A percentile compares a stretch with the other conserved stretches of the same genome.
phyloP scores from a whole-genome alignment of 2,888 invertebrate genomes.

The Serrognathus titanus region DNA sequence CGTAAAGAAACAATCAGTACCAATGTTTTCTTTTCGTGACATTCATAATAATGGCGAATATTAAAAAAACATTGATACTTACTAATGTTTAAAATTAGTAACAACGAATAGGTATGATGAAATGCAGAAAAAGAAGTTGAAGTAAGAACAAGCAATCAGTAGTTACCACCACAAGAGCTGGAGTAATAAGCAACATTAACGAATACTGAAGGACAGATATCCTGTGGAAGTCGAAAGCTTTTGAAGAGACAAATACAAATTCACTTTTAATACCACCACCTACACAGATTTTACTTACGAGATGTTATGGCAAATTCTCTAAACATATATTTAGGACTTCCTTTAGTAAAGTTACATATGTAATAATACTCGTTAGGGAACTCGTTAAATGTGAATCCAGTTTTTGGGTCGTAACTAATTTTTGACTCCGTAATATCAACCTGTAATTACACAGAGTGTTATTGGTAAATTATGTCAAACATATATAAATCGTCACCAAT shows the following conservation, averaged over 20 bases:
- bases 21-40: too few species aligned
- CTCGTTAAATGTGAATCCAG: neutral
- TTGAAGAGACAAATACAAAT: neutral
- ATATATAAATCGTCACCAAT: neutral
- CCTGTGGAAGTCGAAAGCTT: neutral
- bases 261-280: neutral
- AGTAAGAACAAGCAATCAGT: neutral
- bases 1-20: too few species aligned
- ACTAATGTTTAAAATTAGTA: too few species aligned
- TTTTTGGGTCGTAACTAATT: neutral
- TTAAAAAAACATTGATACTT: too few species aligned
- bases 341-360: neutral
- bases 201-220: neutral
- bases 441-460: neutral
- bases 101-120: too few species aligned
- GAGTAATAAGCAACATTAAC: neutral
- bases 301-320: too few species aligned
- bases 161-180: neutral
- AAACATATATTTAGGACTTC: too few species aligned
- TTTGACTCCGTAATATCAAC: neutral
- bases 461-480: slow-evolving; percentile 4
- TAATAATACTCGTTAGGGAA: too few species aligned
- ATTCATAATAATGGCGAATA: too few species aligned
- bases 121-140: neutral
- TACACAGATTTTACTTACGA: neutral